These are phyloP conservation scores for Lagria hirta DNA, from an alignment of 2,888 invertebrate genomes.

Conservation along the genomic window DNA sequence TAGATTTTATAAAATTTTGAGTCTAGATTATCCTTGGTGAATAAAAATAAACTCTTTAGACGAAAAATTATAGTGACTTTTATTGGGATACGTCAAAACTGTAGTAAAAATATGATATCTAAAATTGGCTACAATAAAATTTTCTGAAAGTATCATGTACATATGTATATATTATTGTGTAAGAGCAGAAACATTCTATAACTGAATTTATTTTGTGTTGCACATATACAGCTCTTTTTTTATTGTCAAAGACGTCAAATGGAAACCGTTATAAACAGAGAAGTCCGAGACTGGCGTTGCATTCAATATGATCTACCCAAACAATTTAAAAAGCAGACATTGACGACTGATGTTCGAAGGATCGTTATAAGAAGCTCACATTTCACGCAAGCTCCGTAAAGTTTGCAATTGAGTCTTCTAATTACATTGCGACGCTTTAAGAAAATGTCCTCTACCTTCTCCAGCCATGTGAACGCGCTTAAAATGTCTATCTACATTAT, in stretches of 20 bases:
- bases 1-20: too few relatives aligned
- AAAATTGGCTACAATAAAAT: constrained; percentile 15
- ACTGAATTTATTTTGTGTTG: constrained; percentile 18
- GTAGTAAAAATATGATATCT: constrained; percentile 18
- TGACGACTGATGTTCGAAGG: constrained; percentile 23
- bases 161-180: constrained; percentile 8
- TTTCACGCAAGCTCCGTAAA: constrained; percentile 27
- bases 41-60: too few relatives aligned
- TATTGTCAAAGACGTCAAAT: constrained; percentile 21
- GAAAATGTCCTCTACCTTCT: constrained; percentile 19
- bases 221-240: constrained; percentile 18
- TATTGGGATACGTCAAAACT: too few relatives aligned
- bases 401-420: constrained; percentile 26
- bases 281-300: constrained; percentile 9
- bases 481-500: too few relatives aligned
- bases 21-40: too few relatives aligned
- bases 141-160: constrained; percentile 11
- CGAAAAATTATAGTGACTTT: too few relatives aligned
- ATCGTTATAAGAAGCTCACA: constrained; percentile 26
- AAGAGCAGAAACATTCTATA: constrained; percentile 15
- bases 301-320: constrained; percentile 23
- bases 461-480: constrained; percentile 12
- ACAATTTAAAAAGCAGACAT: constrained; percentile 26
- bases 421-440: constrained; percentile 24
- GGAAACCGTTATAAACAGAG: constrained; percentile 14